Percentiles rank a stretch among this genome's conserved stretches.
Evolutionary conservation across 2,888 invertebrate species (phyloP).

Genomic region (Scaptomyza parva): DNA sequence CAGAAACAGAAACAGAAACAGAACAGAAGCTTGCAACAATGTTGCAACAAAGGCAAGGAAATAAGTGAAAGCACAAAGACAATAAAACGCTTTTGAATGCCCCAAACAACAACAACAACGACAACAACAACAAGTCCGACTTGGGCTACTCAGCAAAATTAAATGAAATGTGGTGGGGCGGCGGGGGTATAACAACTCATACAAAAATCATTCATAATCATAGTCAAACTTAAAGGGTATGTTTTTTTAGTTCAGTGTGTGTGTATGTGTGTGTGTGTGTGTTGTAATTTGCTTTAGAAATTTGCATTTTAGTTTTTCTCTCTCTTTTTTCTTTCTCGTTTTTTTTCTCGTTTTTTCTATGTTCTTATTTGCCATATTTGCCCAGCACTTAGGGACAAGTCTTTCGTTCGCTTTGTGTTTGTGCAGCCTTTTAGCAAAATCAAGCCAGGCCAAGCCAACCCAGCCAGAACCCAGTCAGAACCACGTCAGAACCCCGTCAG

Average conservation of each 20-base stretch:
- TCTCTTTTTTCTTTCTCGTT: slow-evolving; percentile 4
- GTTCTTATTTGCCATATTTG: slow-evolving; percentile 44
- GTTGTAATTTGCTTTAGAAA: slow-evolving; percentile 41
- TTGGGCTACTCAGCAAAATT: not conserved
- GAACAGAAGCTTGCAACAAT: slow-evolving; percentile 57
- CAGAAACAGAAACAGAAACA: too few relatives aligned
- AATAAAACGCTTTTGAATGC: slow-evolving; percentile 35
- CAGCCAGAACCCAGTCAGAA: too few relatives aligned
- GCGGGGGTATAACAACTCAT: too few relatives aligned
- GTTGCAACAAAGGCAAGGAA: slow-evolving; percentile 67
- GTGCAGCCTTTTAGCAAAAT: slow-evolving; percentile 28
- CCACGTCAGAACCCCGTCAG: too few relatives aligned
- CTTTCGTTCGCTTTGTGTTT: slow-evolving; percentile 49
- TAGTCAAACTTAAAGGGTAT: slow-evolving; percentile 25
- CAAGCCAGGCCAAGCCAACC: not conserved
- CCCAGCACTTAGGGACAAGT: slow-evolving; percentile 52
- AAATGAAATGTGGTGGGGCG: too few relatives aligned
- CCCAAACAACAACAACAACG: too few relatives aligned
- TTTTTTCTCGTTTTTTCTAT: not conserved
- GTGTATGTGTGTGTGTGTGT: too few relatives aligned
- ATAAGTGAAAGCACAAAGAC: slow-evolving; percentile 52
- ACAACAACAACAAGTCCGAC: too few relatives aligned
- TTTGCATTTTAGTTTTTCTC: slow-evolving; percentile 33
- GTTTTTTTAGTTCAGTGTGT: not conserved
- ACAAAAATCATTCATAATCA: too few relatives aligned